Evolutionary conservation across 2,113 vertebrate genomes (phyloP), one percentile per base, ranked within the genome.

Genomic region (Camelus dromedarius): DNA sequence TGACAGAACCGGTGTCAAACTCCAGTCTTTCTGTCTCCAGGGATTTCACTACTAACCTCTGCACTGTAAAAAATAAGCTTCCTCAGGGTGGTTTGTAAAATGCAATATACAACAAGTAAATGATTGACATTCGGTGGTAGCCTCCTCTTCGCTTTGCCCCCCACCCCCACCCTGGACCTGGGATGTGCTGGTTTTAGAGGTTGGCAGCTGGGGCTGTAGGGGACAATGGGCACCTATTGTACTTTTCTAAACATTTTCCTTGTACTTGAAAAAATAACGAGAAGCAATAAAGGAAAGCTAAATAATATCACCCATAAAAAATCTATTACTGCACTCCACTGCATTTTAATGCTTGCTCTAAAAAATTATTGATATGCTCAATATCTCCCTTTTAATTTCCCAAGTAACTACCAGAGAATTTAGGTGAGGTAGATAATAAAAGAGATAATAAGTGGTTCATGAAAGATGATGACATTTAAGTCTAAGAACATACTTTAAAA

Each of bases 301-400:
- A 96, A 88, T 95, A 92, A 85, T 88, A 81, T 92, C 35, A 88
- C 62, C 35, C 84, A 96, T 96, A 87, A 97, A 96, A 92, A 93
- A 91, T 73, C 93, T 85, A 94, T 96, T 89, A 93, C 28, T 88
- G 22, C 12, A 73, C 42, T 85, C 89, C 77, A 93, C 76, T 94
- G 35, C 58, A 92, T 95, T 98, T 97, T 97, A 97, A 89, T 77
- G 72, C 60, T 77, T 88, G 66, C 76, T 93, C 56, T 96, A 89
- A 98, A 97, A 96, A 72, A 91, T 80, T 92, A 93, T 85, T 96
- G 70, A 95, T 93, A 94, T 73, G 28, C 28, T 95, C 91, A 94
- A 52, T 94, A 93, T 69, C 88, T 94, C 92, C 60, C 58, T 96
- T 90, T 97, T 96, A 97, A 98, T 97, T 97, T 94, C 72, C 83